Base-by-base conservation (phyloP, 2,888 invertebrate species). In the Hecatera dysodea region DNA sequence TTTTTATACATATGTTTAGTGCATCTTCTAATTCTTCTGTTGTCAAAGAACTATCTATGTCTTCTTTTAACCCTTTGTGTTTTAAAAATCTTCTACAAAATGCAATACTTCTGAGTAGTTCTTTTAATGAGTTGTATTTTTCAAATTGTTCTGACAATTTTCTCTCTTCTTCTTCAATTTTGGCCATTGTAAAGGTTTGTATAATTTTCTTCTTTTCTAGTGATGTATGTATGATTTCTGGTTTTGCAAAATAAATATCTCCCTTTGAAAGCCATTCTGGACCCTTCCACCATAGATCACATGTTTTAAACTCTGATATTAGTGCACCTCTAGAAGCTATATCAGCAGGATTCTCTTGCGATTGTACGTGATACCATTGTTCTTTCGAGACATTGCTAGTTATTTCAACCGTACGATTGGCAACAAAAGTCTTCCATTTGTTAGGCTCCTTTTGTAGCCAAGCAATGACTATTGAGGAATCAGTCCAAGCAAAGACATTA, bases 81-180 rank as follows among this genome's bases (percentile, higher is more conserved):
- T 29, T 46, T 29, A 60, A 60, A 60, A 60, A 60, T 60, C 46
- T 46, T 1, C 29, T 60, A 29, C 60, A 46, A 0, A 60, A 44
- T 8, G 44, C 44, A 60, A 60, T 29, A 15, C 27, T 60, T 60
- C 27, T 44, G 12, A 29, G 8, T 60, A 60, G 17, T 46, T 29
- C 29, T 4, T 46, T 46, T 17, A 60, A 60, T 17, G 46, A 46
- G 15, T 29, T 17, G 46, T 60, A 59, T n/a, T 60, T 15, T 60
- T 44, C 9, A 46, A 46, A 60, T 8, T 60, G 60, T 6, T 60
- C 15, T 33, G 61, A 11, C 9, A 48, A 46, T 33, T 9, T 48
- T 48, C 11, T 33, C 2, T n/a, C n/a, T n/a, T 9, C 61, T 33
- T 29, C 29, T 29, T 46, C 17, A 44, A 29, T 29, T 46, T 61